These are phyloP conservation scores for Teinopalpus imperialis DNA, from an alignment of 2,888 invertebrate species.

Conservation along the genomic window DNA sequence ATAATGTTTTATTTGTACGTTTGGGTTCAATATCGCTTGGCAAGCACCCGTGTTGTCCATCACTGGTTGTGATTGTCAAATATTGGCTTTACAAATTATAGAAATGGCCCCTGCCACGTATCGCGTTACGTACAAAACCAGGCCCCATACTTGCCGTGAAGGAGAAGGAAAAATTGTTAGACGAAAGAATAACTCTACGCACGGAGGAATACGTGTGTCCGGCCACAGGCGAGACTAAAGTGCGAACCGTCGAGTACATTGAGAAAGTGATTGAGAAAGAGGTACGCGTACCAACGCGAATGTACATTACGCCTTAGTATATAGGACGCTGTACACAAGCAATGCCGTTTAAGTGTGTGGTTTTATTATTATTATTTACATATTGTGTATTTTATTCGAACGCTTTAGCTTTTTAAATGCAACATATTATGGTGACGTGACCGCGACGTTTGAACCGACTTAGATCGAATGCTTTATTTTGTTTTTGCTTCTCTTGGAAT, in stretches of 20 bases:
- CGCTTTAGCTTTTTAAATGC: slow-evolving; percentile 71
- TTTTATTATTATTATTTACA: slow-evolving; percentile 46
- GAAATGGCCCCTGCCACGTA: slow-evolving; percentile 88
- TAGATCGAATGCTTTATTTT: neutral
- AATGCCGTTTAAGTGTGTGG: slow-evolving; percentile 71
- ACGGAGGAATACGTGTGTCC: slow-evolving; percentile 95
- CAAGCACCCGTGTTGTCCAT: slow-evolving; percentile 53
- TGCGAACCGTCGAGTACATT: slow-evolving; percentile 95
- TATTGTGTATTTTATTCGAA: slow-evolving; percentile 54
- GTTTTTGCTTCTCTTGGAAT: too few relatives aligned
- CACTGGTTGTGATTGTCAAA: slow-evolving; percentile 69
- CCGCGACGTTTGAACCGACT: slow-evolving; percentile 6
- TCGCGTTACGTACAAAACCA: slow-evolving; percentile 93
- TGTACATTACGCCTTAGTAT: slow-evolving; percentile 62
- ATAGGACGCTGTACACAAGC: slow-evolving; percentile 72
- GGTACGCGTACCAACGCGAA: slow-evolving; percentile 83
- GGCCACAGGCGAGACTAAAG: slow-evolving; percentile 91
- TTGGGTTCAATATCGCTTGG: slow-evolving; percentile 62
- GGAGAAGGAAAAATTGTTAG: slow-evolving; percentile 94
- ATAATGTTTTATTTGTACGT: slow-evolving; percentile 40
- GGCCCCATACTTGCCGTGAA: slow-evolving; percentile 91
- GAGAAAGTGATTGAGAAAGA: slow-evolving; percentile 98
- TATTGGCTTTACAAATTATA: slow-evolving; percentile 79
- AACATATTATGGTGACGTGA: slow-evolving; percentile 35
- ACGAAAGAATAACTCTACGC: slow-evolving; percentile 93